Conservation (phyloP, 2,113 vertebrate genomes). For the Marcusenius ussheri region DNA sequence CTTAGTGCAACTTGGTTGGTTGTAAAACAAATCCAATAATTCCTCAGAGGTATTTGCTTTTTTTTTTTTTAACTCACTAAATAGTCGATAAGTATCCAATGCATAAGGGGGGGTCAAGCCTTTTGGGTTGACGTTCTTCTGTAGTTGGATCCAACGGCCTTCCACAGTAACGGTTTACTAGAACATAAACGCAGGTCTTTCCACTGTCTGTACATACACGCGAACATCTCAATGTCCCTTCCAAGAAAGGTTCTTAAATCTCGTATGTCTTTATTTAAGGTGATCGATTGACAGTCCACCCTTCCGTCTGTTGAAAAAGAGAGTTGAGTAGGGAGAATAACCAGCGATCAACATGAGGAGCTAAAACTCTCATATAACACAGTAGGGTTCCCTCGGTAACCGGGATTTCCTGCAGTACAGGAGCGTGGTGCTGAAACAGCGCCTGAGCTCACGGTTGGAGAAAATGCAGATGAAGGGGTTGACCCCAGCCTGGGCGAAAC, state of each 20-base stretch:
- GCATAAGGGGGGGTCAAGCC: constrained; percentile 31
- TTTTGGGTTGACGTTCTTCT: constrained; percentile 16
- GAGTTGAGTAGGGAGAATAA: constrained; percentile 56
- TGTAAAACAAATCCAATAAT: constrained; percentile 66
- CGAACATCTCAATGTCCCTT: constrained; percentile 49
- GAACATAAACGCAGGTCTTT: constrained; percentile 64
- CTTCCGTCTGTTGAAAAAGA: constrained; percentile 43
- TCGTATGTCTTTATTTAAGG: not conserved
- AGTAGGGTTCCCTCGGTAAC: constrained; percentile 99
- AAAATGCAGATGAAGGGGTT: constrained; percentile 99
- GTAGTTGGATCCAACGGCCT: constrained; percentile 53
- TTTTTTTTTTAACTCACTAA: constrained; percentile 47
- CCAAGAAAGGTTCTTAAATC: not conserved
- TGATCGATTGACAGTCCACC: constrained; percentile 45
- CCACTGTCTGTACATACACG: constrained; percentile 47
- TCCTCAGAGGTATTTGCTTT: constrained; percentile 56
- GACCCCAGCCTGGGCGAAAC: constrained; percentile 98
- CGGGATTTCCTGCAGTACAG: constrained; percentile 99
- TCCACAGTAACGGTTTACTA: constrained; percentile 61
- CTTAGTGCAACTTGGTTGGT: constrained; percentile 71
- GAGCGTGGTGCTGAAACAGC: constrained; percentile 99
- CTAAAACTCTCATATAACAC: constrained; percentile 95
- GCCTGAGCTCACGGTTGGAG: constrained; percentile 99
- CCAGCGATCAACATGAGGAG: constrained; percentile 57
- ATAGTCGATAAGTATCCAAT: constrained; percentile 57